A percentile compares a stretch with the other conserved stretches of the same genome.
These are phyloP conservation scores for Spodoptera frugiperda DNA, from an alignment of 1,140 invertebrate genomes.

Conservation along the genomic window DNA sequence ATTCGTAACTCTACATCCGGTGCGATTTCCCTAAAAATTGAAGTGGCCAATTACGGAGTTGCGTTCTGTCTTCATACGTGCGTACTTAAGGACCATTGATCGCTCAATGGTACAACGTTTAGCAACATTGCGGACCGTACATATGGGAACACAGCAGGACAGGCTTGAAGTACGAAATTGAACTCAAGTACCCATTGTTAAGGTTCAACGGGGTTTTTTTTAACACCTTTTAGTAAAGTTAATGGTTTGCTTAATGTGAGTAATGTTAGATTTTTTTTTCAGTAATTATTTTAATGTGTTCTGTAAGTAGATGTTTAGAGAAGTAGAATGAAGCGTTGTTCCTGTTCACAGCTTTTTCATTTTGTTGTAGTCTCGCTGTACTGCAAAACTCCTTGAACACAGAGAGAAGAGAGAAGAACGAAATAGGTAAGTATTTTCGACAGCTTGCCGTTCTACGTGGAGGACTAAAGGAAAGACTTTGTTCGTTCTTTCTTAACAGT, in stretches of 20 bases:
- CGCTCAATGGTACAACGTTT: conserved; percentile 66
- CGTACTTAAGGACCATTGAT: conserved; percentile 56
- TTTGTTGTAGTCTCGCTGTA: no score
- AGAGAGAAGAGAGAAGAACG: no score
- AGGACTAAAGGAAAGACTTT: no score
- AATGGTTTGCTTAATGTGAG: not conserved
- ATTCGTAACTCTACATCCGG: conserved; percentile 69
- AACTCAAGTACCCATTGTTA: conserved; percentile 6
- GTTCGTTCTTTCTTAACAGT: no score
- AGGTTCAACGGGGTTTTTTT: conserved; percentile 24
- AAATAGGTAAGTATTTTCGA: no score
- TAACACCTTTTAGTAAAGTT: not conserved
- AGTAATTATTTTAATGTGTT: conserved; percentile 20
- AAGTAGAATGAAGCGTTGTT: no score
- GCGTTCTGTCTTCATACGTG: conserved; percentile 66
- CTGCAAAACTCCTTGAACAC: no score
- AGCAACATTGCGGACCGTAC: conserved; percentile 70
- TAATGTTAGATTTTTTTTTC: not conserved
- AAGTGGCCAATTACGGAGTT: conserved; percentile 80
- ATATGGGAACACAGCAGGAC: conserved; percentile 60
- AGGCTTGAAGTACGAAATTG: conserved; percentile 33
- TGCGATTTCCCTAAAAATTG: conserved; percentile 78
- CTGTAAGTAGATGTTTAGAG: not conserved
- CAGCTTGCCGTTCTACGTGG: no score
- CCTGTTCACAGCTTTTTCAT: no score